These are phyloP conservation scores for Idris sp. DNA, from an alignment of 1,140 invertebrate genomes.

Conservation along the genomic window DNA sequence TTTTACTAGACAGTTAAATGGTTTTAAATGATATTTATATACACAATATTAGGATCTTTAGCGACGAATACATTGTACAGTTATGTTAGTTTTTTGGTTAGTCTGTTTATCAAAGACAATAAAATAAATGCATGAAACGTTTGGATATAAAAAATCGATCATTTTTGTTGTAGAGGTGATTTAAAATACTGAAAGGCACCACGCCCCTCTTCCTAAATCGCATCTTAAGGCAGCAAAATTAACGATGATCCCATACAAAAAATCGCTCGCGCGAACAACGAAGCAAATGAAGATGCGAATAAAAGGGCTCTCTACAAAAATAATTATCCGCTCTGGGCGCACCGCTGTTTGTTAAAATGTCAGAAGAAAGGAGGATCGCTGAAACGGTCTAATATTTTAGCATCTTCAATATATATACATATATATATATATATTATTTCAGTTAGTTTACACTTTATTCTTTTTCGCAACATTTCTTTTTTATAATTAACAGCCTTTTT, in stretches of 20 bases:
- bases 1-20: too few relatives aligned
- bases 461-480: too few relatives aligned
- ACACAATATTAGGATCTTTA: too few relatives aligned
- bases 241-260: slow-evolving; percentile 68
- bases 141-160: slow-evolving; percentile 64
- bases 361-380: slow-evolving; percentile 67
- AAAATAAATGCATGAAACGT: slow-evolving; percentile 25
- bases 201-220: slow-evolving; percentile 61
- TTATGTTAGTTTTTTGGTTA: too few relatives aligned
- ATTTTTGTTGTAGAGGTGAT: slow-evolving; percentile 69
- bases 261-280: slow-evolving; percentile 64
- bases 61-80: too few relatives aligned
- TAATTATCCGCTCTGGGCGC: slow-evolving; percentile 72
- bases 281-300: slow-evolving; percentile 74
- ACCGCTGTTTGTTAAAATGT: slow-evolving; percentile 73
- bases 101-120: too few relatives aligned
- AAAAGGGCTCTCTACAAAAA: slow-evolving; percentile 68
- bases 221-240: slow-evolving; percentile 66
- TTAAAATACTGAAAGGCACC: slow-evolving; percentile 70
- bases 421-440: too few relatives aligned
- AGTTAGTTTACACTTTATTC: too few relatives aligned
- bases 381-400: slow-evolving; percentile 67
- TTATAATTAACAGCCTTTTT: too few relatives aligned
- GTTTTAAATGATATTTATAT: too few relatives aligned
- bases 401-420: too few relatives aligned